A percentile compares a stretch with the other conserved stretches of the same genome.
These are phyloP conservation scores for Melipona beecheii DNA, from an alignment of 2,888 invertebrate species.

Conservation along the genomic window DNA sequence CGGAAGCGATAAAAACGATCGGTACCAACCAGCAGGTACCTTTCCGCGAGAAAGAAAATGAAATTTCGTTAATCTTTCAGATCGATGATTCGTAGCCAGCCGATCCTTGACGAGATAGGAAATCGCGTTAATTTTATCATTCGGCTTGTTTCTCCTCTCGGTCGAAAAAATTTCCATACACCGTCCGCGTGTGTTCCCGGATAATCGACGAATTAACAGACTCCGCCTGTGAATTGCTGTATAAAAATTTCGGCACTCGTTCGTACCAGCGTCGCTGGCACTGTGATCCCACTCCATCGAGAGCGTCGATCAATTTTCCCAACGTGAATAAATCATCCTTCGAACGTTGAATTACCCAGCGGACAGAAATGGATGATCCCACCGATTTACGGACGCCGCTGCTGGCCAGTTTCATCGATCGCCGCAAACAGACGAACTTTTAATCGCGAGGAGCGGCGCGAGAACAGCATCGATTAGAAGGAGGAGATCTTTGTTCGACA, in stretches of 20 bases:
- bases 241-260: background rate
- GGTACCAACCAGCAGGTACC: no score
- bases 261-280: background rate
- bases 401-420: slow-evolving; percentile 8
- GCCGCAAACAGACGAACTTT: background rate
- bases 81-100: background rate
- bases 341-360: background rate
- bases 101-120: background rate
- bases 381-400: background rate
- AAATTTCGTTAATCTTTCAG: no score
- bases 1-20: no score
- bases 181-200: background rate
- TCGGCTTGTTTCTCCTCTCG: background rate
- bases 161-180: background rate
- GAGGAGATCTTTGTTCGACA: no score
- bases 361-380: slow-evolving; percentile 12
- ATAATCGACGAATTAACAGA: background rate
- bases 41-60: no score
- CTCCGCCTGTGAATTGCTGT: background rate
- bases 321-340: background rate
- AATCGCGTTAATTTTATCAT: background rate
- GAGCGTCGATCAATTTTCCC: slow-evolving; percentile 2
- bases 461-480: background rate
- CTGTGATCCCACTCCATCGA: background rate
- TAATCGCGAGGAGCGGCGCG: background rate